phyloP scores from a whole-genome alignment of 2,113 vertebrate genomes.

The Hemibagrus wyckioides region DNA sequence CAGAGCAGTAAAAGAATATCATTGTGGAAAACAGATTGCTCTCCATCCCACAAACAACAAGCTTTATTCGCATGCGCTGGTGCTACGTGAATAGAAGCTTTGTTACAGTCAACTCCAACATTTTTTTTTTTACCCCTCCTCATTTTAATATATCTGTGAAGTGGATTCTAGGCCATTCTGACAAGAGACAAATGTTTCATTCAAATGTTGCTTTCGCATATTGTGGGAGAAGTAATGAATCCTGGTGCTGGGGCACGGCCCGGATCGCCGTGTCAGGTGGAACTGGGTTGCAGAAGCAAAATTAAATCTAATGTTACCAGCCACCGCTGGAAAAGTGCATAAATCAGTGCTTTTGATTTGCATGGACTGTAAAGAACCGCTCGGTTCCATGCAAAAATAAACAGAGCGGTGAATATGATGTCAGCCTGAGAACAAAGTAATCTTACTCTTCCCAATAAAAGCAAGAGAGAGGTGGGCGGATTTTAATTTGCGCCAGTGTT shows the following conservation, averaged over 20 bases:
- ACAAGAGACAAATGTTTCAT: slow-evolving; percentile 99
- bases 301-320: slow-evolving; percentile 99
- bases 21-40: slow-evolving; percentile 69
- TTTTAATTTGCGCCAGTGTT: slow-evolving; percentile 83
- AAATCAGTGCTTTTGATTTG: slow-evolving; percentile 96
- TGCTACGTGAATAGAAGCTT: slow-evolving; percentile 61
- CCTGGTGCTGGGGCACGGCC: slow-evolving; percentile 76
- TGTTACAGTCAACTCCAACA: slow-evolving; percentile 67
- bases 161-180: slow-evolving; percentile 84
- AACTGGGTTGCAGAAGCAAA: slow-evolving; percentile 83
- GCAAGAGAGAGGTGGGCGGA: slow-evolving; percentile 66
- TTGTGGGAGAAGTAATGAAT: slow-evolving; percentile 96
- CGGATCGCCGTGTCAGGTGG: slow-evolving; percentile 88
- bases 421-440: slow-evolving; percentile 89
- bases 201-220: slow-evolving; percentile 98
- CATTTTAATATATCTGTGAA: slow-evolving; percentile 63
- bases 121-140: slow-evolving; percentile 40
- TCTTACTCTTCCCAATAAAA: slow-evolving; percentile 86
- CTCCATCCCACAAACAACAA: slow-evolving; percentile 64
- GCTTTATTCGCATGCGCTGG: slow-evolving; percentile 72
- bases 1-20: slow-evolving; percentile 64
- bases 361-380: slow-evolving; percentile 86
- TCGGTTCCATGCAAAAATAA: slow-evolving; percentile 85
- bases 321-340: slow-evolving; percentile 86
- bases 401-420: slow-evolving; percentile 86